A percentile compares a stretch with the other conserved stretches of the same genome.
Conservation (phyloP, 1,140 invertebrate genomes). For the Bombus consobrinus region DNA sequence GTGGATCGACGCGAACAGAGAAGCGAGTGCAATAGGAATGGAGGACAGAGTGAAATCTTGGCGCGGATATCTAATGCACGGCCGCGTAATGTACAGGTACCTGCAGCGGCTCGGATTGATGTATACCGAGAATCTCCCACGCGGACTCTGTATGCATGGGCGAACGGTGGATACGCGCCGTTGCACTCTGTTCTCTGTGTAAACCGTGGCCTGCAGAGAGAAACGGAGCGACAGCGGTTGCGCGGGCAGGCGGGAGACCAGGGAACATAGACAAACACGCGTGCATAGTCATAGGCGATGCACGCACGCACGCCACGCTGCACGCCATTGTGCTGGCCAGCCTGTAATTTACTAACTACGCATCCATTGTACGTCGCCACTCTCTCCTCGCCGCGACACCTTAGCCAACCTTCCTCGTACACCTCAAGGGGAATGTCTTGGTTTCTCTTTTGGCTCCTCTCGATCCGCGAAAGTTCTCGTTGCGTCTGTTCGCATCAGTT, state of each 20-base stretch:
- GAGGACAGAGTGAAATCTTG: conserved; percentile 30
- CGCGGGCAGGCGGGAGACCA: not conserved
- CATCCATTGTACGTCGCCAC: conserved; percentile 68
- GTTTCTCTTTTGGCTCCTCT: not conserved
- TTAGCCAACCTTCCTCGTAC: conserved; percentile 27
- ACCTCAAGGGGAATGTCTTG: not conserved
- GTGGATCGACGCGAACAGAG: not conserved
- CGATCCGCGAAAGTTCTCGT: too few relatives aligned
- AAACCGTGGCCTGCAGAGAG: conserved; percentile 36
- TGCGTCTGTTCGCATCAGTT: too few relatives aligned
- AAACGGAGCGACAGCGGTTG: not conserved
- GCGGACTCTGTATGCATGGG: conserved; percentile 56
- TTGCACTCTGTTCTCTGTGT: conserved; percentile 55
- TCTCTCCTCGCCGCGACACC: conserved; percentile 63
- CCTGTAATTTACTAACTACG: conserved; percentile 76
- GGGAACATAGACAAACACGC: conserved; percentile 30
- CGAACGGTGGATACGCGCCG: conserved; percentile 69
- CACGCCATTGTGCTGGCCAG: conserved; percentile 68
- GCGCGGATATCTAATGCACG: conserved; percentile 53
- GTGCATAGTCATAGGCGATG: conserved; percentile 31
- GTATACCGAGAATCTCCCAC: conserved; percentile 60
- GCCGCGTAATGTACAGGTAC: conserved; percentile 57
- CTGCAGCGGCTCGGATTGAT: conserved; percentile 56
- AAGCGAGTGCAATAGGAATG: not conserved
- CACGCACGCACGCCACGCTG: conserved; percentile 35